phyloP scores from a whole-genome alignment of 2,113 vertebrate species.

The Gobius niger region DNA sequence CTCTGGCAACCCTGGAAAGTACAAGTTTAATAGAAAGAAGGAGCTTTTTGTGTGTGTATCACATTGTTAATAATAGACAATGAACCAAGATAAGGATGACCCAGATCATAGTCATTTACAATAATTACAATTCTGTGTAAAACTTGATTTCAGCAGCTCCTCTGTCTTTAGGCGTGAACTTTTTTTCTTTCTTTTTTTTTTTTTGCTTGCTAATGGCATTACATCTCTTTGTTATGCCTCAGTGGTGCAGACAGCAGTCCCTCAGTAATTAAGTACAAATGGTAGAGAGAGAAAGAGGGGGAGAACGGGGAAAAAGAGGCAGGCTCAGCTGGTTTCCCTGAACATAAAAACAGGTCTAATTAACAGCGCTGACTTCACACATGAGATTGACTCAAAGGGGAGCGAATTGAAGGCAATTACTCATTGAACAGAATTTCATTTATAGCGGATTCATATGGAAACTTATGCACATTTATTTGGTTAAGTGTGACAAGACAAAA shows the following conservation, averaged over 20 bases:
- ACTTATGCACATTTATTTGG: conserved; percentile 53
- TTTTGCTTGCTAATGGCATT: conserved; percentile 66
- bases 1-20: not conserved
- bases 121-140: conserved; percentile 7
- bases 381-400: conserved; percentile 77
- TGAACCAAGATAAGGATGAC: conserved; percentile 2
- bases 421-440: conserved; percentile 70
- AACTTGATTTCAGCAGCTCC: conserved; percentile 30
- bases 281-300: conserved; percentile 60
- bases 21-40: not conserved
- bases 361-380: conserved; percentile 76
- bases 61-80: not conserved
- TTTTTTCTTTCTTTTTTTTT: conserved; percentile 22
- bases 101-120: conserved; percentile 4
- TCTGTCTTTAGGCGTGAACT: conserved; percentile 50
- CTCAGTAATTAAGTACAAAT: conserved; percentile 77
- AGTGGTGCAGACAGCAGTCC: conserved; percentile 69
- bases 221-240: conserved; percentile 74
- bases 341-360: conserved; percentile 78
- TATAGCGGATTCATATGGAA: conserved; percentile 67
- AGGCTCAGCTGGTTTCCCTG: conserved; percentile 74
- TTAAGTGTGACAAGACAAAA: conserved; percentile 27
- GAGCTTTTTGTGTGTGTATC: not conserved
- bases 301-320: conserved; percentile 52
- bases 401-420: conserved; percentile 75